These are phyloP conservation scores for Catonia carolina DNA, from an alignment of 2,888 invertebrate genomes.

Conservation along the genomic window DNA sequence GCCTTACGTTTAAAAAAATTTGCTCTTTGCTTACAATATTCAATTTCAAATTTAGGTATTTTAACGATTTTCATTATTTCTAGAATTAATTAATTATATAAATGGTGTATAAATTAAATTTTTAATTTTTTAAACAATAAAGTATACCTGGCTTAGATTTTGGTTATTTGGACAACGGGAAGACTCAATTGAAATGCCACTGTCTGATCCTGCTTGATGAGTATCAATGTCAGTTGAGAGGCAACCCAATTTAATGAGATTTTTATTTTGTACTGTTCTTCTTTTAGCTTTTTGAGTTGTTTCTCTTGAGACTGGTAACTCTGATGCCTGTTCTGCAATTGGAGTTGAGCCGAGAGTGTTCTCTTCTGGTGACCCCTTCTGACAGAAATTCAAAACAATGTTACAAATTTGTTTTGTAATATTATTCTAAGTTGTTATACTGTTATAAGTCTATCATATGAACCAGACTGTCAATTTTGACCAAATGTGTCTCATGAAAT, in stretches of 20 bases:
- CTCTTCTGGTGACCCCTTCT: constrained; percentile 65
- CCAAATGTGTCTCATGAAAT: too few relatives aligned
- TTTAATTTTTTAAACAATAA: too few relatives aligned
- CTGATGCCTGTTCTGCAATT: constrained; percentile 23
- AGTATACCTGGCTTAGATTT: neutral
- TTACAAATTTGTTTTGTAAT: too few relatives aligned
- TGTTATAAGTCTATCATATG: too few relatives aligned
- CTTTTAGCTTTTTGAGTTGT: constrained; percentile 49
- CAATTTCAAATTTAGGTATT: too few relatives aligned
- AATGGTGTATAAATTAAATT: too few relatives aligned
- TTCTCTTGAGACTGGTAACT: constrained; percentile 26
- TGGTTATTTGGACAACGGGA: constrained; percentile 39
- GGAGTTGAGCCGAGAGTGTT: constrained; percentile 37
- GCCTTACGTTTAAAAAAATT: too few relatives aligned
- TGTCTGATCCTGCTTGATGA: constrained; percentile 69
- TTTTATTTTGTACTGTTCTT: constrained; percentile 68
- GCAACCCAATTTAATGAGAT: constrained; percentile 51
- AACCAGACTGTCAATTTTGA: too few relatives aligned
- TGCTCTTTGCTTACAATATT: too few relatives aligned
- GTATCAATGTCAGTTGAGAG: constrained; percentile 53
- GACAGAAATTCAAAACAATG: neutral
- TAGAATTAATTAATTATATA: too few relatives aligned
- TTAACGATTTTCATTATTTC: too few relatives aligned
- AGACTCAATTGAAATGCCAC: constrained; percentile 81
- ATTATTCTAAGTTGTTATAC: too few relatives aligned